Evolutionary conservation across 2,888 invertebrate genomes (phyloP).

Genomic region (Odiellus spinosus): DNA sequence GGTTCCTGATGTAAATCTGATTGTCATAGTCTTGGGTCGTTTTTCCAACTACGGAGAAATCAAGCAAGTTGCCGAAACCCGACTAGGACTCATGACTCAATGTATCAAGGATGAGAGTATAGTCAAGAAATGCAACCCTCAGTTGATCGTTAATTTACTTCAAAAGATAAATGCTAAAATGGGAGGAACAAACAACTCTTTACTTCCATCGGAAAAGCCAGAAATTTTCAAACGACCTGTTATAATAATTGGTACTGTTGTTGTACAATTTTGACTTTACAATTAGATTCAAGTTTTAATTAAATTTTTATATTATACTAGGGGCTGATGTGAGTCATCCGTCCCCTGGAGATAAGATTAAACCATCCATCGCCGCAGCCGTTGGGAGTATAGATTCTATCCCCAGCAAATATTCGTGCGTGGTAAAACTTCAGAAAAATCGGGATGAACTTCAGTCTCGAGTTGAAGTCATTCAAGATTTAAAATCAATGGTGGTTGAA

Average conservation of each 20-base stretch:
- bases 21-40: slow-evolving; percentile 7
- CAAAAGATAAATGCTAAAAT: slow-evolving; percentile 27
- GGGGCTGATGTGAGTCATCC: slow-evolving; percentile 91
- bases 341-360: slow-evolving; percentile 48
- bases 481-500: slow-evolving; percentile 47
- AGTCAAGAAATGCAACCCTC: slow-evolving; percentile 4
- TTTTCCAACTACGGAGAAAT: slow-evolving; percentile 9
- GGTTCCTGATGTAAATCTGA: neutral
- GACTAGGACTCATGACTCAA: slow-evolving; percentile 34
- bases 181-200: slow-evolving; percentile 26
- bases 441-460: slow-evolving; percentile 31
- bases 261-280: no score
- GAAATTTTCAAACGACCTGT: slow-evolving; percentile 30
- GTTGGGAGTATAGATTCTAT: slow-evolving; percentile 53
- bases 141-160: slow-evolving; percentile 24
- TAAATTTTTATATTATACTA: no score
- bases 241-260: no score
- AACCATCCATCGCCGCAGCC: slow-evolving; percentile 46
- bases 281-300: no score
- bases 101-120: slow-evolving; percentile 34
- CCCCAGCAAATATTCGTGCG: slow-evolving; percentile 35
- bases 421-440: slow-evolving; percentile 54
- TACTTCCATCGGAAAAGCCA: slow-evolving; percentile 4
- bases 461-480: slow-evolving; percentile 56
- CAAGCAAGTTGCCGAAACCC: slow-evolving; percentile 24